Conservation (phyloP, 2,888 invertebrate genomes). For the Ectemnius cavifrons region DNA sequence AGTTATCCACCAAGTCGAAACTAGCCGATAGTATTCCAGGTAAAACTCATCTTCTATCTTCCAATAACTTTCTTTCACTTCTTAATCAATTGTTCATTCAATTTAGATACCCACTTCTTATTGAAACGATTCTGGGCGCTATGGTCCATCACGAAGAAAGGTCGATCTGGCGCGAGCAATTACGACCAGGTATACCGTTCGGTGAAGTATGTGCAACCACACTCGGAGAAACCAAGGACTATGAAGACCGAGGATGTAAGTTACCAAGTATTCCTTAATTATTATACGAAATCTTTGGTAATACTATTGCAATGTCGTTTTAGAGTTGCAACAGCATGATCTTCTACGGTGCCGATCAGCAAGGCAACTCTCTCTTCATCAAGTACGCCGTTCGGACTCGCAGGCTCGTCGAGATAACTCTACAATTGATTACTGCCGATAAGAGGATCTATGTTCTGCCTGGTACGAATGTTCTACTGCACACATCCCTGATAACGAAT, state of each 20-base stretch:
- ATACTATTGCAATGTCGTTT: conserved; percentile 31
- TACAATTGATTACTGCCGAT: conserved; percentile 78
- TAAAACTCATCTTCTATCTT: background rate
- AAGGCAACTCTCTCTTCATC: conserved; percentile 81
- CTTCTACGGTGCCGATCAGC: conserved; percentile 80
- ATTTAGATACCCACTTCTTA: conserved; percentile 33
- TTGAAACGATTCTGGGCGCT: conserved; percentile 50
- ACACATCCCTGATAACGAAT: conserved; percentile 31
- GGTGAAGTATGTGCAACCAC: background rate
- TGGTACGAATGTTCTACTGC: conserved; percentile 59
- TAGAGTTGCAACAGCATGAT: conserved; percentile 77
- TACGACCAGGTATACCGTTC: conserved; percentile 8
- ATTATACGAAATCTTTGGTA: background rate
- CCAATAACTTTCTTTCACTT: background rate
- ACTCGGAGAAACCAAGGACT: conserved; percentile 28
- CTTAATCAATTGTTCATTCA: background rate
- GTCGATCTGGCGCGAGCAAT: background rate
- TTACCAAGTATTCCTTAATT: background rate
- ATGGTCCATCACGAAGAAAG: conserved; percentile 25
- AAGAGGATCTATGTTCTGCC: conserved; percentile 79
- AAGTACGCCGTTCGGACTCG: conserved; percentile 80
- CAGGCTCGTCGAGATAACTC: conserved; percentile 80
- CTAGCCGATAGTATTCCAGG: conserved; percentile 12
- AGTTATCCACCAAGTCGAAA: background rate
- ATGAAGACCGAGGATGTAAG: conserved; percentile 53